Evolutionary conservation across 2,888 invertebrate genomes (phyloP).

Genomic region (Deilephila elpenor): DNA sequence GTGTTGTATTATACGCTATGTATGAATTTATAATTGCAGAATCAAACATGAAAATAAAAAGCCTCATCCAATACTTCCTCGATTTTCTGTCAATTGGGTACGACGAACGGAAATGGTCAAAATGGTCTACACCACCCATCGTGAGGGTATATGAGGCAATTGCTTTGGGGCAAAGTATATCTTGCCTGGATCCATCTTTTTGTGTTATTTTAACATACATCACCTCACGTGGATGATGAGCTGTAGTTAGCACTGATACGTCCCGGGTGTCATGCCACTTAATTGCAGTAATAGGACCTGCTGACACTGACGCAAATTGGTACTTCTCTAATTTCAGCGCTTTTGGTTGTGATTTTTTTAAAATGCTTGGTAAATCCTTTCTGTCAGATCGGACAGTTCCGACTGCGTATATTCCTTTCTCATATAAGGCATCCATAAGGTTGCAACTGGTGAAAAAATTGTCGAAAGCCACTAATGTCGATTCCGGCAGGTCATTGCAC

Average conservation of each 20-base stretch:
- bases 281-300: constrained; percentile 30
- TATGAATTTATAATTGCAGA: constrained; percentile 33
- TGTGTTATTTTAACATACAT: constrained; percentile 31
- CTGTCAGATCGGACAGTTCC: constrained; percentile 35
- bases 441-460: constrained; percentile 38
- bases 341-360: constrained; percentile 25
- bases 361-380: constrained; percentile 29
- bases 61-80: constrained; percentile 30
- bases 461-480: constrained; percentile 38
- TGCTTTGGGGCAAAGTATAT: background rate
- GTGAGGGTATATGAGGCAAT: background rate
- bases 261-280: constrained; percentile 30
- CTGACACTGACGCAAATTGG: constrained; percentile 29
- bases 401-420: constrained; percentile 33
- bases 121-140: constrained; percentile 9
- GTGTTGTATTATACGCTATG: constrained; percentile 34
- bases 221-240: constrained; percentile 31
- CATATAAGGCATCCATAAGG: constrained; percentile 35
- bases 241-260: constrained; percentile 29
- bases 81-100: constrained; percentile 36
- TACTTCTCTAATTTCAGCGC: constrained; percentile 14
- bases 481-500: constrained; percentile 28
- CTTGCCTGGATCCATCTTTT: constrained; percentile 34
- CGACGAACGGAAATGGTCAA: constrained; percentile 34
- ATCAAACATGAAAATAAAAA: constrained; percentile 36